Conservation (phyloP, 2,888 invertebrate species). For the Trichogramma dendrolimi region DNA sequence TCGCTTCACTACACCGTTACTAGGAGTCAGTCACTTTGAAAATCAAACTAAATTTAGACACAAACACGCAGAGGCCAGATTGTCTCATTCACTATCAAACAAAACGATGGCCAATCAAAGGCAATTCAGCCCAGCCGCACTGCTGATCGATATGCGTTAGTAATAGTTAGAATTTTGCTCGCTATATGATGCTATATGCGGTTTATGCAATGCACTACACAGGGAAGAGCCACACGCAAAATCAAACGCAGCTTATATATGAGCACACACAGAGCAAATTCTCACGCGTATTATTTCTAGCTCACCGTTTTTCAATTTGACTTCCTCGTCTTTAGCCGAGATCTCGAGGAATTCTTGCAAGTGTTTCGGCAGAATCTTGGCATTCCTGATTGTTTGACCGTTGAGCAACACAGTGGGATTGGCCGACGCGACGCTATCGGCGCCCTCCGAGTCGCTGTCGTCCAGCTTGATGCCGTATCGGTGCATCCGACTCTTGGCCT, state of each 20-base stretch:
- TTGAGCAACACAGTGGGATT: conserved; percentile 59
- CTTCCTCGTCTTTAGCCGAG: conserved; percentile 51
- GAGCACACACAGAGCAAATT: conserved; percentile 27
- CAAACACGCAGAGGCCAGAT: no score
- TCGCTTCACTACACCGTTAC: no score
- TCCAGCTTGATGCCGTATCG: conserved; percentile 66
- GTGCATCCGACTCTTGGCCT: conserved; percentile 68
- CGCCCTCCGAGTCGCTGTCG: conserved; percentile 49
- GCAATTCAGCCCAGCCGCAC: no score
- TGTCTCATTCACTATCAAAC: no score
- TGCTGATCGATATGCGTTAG: no score
- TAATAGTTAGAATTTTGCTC: no score
- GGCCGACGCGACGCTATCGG: conserved; percentile 51
- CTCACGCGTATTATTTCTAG: not conserved
- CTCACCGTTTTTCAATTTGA: conserved; percentile 29
- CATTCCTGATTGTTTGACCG: conserved; percentile 61
- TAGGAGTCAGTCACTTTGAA: no score
- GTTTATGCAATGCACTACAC: not conserved
- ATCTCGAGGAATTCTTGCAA: conserved; percentile 74
- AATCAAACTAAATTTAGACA: no score
- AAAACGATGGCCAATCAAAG: no score
- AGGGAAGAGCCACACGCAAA: conserved; percentile 15
- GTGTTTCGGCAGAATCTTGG: conserved; percentile 69
- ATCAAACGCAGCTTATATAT: conserved; percentile 16
- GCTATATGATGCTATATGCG: no score